Conservation (phyloP, 2,888 invertebrate species). For the Mesodorylaimus sp. region DNA sequence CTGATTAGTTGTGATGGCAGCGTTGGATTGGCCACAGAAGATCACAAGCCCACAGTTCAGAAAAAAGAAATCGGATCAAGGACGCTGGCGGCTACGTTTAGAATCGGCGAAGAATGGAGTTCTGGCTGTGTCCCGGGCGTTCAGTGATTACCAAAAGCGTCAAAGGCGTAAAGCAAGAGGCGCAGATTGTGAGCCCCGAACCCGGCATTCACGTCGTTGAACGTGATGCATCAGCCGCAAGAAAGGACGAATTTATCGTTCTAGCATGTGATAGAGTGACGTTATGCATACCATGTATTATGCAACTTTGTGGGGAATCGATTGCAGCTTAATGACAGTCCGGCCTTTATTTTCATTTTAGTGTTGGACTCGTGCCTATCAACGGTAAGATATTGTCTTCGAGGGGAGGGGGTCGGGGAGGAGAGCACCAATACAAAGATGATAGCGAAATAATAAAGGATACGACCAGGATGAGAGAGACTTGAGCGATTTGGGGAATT, state of each 20-base stretch:
- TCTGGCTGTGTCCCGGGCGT: slow-evolving; percentile 74
- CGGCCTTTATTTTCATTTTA: slow-evolving; percentile 74
- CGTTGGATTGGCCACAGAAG: slow-evolving; percentile 71
- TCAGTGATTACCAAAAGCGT: slow-evolving; percentile 73
- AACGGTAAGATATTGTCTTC: too few relatives aligned
- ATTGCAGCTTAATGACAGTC: slow-evolving; percentile 65
- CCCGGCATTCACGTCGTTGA: slow-evolving; percentile 78
- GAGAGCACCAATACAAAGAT: too few relatives aligned
- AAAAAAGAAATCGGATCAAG: slow-evolving; percentile 72
- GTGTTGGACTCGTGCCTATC: slow-evolving; percentile 93
- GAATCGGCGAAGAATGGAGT: slow-evolving; percentile 76
- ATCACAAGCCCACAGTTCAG: slow-evolving; percentile 81
- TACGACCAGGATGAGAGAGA: too few relatives aligned
- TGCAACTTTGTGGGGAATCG: slow-evolving; percentile 80
- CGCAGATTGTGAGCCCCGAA: slow-evolving; percentile 92
- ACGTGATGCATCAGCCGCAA: slow-evolving; percentile 9
- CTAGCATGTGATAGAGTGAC: slow-evolving; percentile 96
- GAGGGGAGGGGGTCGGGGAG: too few relatives aligned
- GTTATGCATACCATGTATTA: slow-evolving; percentile 84
- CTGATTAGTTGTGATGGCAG: slow-evolving; percentile 62
- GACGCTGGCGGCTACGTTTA: slow-evolving; percentile 81
- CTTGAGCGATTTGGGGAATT: too few relatives aligned
- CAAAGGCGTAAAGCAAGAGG: slow-evolving; percentile 61
- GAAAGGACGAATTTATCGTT: slow-evolving; percentile 80
- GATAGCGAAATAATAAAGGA: too few relatives aligned